phyloP scores from a whole-genome alignment of 2,113 vertebrate genomes.

The Athene cunicularia region DNA sequence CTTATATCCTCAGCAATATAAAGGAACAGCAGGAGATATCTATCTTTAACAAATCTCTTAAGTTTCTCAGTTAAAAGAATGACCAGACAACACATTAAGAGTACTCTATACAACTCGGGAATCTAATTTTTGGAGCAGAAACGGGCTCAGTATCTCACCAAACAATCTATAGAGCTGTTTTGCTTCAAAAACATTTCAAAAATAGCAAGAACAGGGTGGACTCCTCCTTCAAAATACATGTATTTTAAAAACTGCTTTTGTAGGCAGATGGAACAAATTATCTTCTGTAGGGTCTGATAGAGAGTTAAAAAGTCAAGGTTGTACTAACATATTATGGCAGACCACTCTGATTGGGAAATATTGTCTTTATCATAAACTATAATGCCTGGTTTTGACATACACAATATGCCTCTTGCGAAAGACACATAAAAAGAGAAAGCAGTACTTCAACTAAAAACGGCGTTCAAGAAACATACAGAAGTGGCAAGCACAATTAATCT shows the following conservation, averaged over 20 bases:
- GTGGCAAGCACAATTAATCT: not conserved
- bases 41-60: not conserved
- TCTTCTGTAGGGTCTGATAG: not conserved
- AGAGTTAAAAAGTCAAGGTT: not conserved
- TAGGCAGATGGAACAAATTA: not conserved
- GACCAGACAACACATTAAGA: not conserved
- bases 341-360: not conserved
- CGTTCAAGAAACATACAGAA: not conserved
- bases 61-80: not conserved
- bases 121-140: not conserved
- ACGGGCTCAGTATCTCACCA: not conserved
- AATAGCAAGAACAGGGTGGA: not conserved
- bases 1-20: not conserved
- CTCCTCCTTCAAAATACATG: not conserved
- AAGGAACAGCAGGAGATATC: not conserved
- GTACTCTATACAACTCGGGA: not conserved
- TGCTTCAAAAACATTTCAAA: not conserved
- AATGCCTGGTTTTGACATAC: not conserved
- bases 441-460: not conserved
- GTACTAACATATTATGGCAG: not conserved
- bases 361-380: not conserved
- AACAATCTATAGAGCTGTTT: not conserved
- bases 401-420: not conserved
- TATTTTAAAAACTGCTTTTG: not conserved
- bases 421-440: not conserved